Evolutionary conservation across 1,140 invertebrate species (phyloP).

Genomic region (Drosophila kohkoa): DNA sequence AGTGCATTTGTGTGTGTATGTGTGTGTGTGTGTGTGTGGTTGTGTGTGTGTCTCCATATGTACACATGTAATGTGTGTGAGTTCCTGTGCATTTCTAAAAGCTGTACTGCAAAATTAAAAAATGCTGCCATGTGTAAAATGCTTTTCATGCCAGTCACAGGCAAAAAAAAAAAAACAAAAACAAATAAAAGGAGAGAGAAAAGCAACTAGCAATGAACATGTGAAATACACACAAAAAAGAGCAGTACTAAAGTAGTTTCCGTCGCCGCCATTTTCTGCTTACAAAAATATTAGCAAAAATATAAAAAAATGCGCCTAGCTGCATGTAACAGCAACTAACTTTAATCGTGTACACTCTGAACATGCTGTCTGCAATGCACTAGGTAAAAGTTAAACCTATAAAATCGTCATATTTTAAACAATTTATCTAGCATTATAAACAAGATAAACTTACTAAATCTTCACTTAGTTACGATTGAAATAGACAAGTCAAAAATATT

Average conservation of each 20-base stretch:
- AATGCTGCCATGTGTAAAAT: conserved; percentile 84
- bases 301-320: conserved; percentile 6
- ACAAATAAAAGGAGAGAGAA: conserved; percentile 9
- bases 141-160: conserved; percentile 78
- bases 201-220: conserved; percentile 38
- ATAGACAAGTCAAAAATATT: too few relatives aligned
- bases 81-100: conserved; percentile 67
- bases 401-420: too few relatives aligned
- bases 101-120: conserved; percentile 82
- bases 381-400: too few relatives aligned
- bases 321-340: neutral
- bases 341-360: neutral
- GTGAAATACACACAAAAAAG: conserved; percentile 34
- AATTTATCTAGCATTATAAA: too few relatives aligned
- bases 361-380: neutral
- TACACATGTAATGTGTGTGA: conserved; percentile 23
- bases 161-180: conserved; percentile 29
- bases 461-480: too few relatives aligned
- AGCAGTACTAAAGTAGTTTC: conserved; percentile 35
- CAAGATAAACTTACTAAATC: too few relatives aligned
- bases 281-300: conserved; percentile 28
- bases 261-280: conserved; percentile 15
- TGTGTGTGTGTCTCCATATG: conserved; percentile 32
- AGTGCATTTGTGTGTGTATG: conserved; percentile 58
- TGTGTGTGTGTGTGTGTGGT: conserved; percentile 26